Evolutionary conservation across 1,140 invertebrate species (phyloP).

Genomic region (Cecropterus lyciades): DNA sequence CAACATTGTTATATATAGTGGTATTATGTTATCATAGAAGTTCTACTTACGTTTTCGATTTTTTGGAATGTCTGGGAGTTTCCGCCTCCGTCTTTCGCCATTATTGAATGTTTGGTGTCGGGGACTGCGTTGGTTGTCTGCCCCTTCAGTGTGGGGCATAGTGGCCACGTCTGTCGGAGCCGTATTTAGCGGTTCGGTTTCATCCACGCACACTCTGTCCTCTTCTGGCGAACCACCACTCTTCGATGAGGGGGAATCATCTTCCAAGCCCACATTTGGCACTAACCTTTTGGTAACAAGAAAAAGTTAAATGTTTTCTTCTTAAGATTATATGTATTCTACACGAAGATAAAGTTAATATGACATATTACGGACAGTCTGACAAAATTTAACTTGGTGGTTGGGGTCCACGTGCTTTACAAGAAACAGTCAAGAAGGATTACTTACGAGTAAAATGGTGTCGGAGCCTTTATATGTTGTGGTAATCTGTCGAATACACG

Average conservation of each 20-base stretch:
- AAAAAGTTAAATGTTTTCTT: slow-evolving; percentile 8
- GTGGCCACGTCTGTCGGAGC: slow-evolving; percentile 48
- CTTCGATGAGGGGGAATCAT: slow-evolving; percentile 91
- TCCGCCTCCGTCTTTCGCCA: slow-evolving; percentile 89
- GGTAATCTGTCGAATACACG: slow-evolving; percentile 92
- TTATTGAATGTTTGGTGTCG: slow-evolving; percentile 69
- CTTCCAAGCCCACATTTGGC: slow-evolving; percentile 91
- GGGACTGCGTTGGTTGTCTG: slow-evolving; percentile 69
- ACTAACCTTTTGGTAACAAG: slow-evolving; percentile 86
- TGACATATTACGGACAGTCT: neutral
- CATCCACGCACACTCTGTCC: slow-evolving; percentile 58
- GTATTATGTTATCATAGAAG: neutral
- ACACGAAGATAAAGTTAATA: neutral
- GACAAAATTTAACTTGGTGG: neutral
- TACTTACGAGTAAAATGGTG: slow-evolving; percentile 89
- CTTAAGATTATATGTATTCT: slow-evolving; percentile 6
- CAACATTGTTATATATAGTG: slow-evolving; percentile 18
- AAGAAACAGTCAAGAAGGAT: slow-evolving; percentile 25
- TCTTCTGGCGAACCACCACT: slow-evolving; percentile 85
- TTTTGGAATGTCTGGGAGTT: slow-evolving; percentile 94
- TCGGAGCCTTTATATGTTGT: slow-evolving; percentile 91
- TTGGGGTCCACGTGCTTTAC: neutral
- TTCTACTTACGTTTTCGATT: slow-evolving; percentile 92
- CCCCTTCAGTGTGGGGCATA: slow-evolving; percentile 47
- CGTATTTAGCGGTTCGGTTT: slow-evolving; percentile 45